Percentiles rank a stretch among this genome's conserved stretches.
phyloP scores from a whole-genome alignment of 1,140 invertebrate species.

The Alviniconcha marisindica region DNA sequence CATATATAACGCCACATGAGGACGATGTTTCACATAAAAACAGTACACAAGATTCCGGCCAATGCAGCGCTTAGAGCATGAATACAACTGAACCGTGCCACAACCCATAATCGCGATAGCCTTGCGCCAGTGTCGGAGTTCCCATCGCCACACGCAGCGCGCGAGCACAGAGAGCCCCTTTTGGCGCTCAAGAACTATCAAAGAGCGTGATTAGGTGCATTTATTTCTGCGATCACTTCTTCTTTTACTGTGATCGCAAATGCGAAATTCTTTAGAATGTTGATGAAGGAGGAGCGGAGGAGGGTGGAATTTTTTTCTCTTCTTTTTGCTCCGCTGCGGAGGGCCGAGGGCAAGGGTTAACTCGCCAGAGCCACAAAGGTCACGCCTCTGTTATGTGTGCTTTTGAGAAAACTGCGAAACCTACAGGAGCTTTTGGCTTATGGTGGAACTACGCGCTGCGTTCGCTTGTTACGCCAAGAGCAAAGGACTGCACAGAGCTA shows the following conservation, averaged over 20 bases:
- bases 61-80: conserved; percentile 48
- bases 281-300: conserved; percentile 5
- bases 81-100: conserved; percentile 41
- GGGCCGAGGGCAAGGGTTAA: conserved; percentile 37
- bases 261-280: background rate
- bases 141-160: conserved; percentile 31
- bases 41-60: conserved; percentile 54
- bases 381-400: conserved; percentile 28
- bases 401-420: background rate
- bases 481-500: background rate
- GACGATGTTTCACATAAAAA: conserved; percentile 52
- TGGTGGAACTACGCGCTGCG: background rate
- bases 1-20: conserved; percentile 56
- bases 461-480: background rate
- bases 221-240: background rate
- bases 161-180: background rate
- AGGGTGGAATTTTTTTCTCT: background rate
- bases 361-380: conserved; percentile 37
- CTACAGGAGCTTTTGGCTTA: background rate
- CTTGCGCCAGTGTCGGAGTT: conserved; percentile 35
- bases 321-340: conserved; percentile 30
- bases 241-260: conserved; percentile 12
- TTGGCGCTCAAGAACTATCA: background rate
- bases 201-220: conserved; percentile 7
- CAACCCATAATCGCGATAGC: conserved; percentile 38